These are phyloP conservation scores for Cepaea nemoralis DNA, from an alignment of 1,140 invertebrate species.

Conservation along the genomic window DNA sequence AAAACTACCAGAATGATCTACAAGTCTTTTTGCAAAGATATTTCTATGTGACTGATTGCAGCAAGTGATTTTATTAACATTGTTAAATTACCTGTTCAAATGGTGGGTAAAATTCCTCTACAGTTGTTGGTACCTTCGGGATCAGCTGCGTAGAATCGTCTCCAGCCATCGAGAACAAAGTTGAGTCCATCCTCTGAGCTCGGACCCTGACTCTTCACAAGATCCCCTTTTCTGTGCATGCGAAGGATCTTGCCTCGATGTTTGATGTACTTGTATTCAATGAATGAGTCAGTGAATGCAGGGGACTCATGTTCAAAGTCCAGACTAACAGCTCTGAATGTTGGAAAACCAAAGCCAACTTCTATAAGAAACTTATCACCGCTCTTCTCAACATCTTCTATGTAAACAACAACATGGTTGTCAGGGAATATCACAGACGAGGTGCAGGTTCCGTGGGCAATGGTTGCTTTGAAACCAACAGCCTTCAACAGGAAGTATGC, in stretches of 20 bases:
- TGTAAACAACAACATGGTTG: slow-evolving; percentile 47
- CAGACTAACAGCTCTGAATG: slow-evolving; percentile 43
- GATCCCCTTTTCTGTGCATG: slow-evolving; percentile 43
- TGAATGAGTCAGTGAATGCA: slow-evolving; percentile 41
- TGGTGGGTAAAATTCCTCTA: slow-evolving; percentile 40
- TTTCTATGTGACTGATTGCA: no score
- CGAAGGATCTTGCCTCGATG: slow-evolving; percentile 47
- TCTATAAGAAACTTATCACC: slow-evolving; percentile 49
- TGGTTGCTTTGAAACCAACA: slow-evolving; percentile 31
- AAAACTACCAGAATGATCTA: no score
- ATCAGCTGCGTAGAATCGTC: slow-evolving; percentile 43
- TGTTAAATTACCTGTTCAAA: slow-evolving; percentile 46
- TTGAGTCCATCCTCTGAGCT: slow-evolving; percentile 33
- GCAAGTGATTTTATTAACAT: no score
- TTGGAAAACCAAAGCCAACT: slow-evolving; percentile 43
- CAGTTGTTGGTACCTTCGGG: background rate
- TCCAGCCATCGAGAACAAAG: slow-evolving; percentile 42
- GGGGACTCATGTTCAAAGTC: slow-evolving; percentile 48
- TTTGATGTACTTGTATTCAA: slow-evolving; percentile 49
- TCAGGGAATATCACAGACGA: slow-evolving; percentile 41
- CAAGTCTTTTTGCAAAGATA: no score
- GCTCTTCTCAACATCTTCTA: slow-evolving; percentile 38
- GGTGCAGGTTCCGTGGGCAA: slow-evolving; percentile 43
- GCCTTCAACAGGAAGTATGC: slow-evolving; percentile 42
- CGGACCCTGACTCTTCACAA: background rate